A percentile compares a stretch with the other conserved stretches of the same genome.
Evolutionary conservation across 2,113 vertebrate species (phyloP).

Genomic region (Chaetodon trifascialis): DNA sequence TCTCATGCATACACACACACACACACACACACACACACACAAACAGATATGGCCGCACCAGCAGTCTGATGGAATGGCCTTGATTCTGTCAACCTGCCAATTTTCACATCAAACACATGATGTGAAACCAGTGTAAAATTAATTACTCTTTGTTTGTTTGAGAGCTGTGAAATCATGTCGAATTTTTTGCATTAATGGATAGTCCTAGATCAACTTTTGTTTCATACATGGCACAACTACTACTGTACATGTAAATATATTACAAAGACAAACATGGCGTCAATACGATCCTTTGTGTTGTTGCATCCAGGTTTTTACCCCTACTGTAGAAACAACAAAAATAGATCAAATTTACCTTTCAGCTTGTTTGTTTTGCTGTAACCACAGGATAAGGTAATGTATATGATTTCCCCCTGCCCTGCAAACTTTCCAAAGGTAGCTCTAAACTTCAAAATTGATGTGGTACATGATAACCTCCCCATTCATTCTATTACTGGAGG

Average conservation of each 20-base stretch:
- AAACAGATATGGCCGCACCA: slow-evolving; percentile 51
- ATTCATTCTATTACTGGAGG: background rate
- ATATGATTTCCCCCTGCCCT: background rate
- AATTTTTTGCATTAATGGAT: slow-evolving; percentile 11
- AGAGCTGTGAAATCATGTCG: slow-evolving; percentile 30
- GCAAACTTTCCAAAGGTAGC: background rate
- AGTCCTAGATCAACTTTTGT: background rate
- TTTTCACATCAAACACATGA: slow-evolving; percentile 50
- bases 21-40: slow-evolving; percentile 4
- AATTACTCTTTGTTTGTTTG: slow-evolving; percentile 66
- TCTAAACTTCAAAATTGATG: background rate
- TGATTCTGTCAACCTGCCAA: slow-evolving; percentile 72
- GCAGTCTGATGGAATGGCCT: slow-evolving; percentile 71
- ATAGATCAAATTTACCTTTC: background rate
- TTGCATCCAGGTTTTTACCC: background rate
- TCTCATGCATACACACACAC: slow-evolving; percentile 18
- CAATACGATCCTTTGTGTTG: background rate
- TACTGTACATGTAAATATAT: slow-evolving; percentile 7
- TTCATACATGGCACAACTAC: background rate
- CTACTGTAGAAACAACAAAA: background rate
- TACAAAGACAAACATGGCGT: background rate
- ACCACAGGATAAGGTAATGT: background rate
- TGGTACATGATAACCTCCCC: background rate
- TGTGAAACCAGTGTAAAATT: slow-evolving; percentile 69
- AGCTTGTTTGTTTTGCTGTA: background rate